Conservation (phyloP, 64 coral and sea anemone genomes). For the Dendronephthya gigantea region DNA sequence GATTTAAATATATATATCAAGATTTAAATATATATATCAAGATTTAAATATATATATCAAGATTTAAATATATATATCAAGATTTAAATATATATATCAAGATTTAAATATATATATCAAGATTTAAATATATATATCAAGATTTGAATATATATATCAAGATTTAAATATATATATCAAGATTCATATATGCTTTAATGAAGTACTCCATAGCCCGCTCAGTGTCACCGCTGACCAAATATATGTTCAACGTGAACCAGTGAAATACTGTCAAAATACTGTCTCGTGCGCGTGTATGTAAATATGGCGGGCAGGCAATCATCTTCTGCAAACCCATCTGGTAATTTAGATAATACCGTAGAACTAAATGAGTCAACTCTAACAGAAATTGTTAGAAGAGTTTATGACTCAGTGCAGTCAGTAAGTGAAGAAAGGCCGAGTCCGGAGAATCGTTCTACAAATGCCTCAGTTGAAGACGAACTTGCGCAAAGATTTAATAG, state of each 20-base stretch:
- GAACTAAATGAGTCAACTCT: conserved; percentile 1
- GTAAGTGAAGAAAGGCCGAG: neutral
- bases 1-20: too few relatives aligned
- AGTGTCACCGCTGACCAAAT: neutral
- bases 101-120: neutral
- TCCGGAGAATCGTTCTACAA: neutral
- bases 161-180: neutral
- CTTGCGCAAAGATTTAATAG: neutral
- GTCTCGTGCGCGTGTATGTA: neutral
- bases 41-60: too few relatives aligned
- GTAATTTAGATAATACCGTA: neutral
- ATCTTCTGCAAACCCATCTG: neutral
- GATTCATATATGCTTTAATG: neutral
- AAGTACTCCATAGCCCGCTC: too few relatives aligned
- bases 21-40: too few relatives aligned
- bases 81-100: too few relatives aligned
- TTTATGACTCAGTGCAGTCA: neutral
- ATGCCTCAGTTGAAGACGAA: neutral
- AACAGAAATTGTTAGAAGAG: neutral
- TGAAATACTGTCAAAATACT: too few relatives aligned
- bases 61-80: too few relatives aligned
- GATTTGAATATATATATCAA: neutral
- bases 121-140: neutral
- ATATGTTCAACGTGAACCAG: too few relatives aligned
- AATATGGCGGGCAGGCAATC: neutral